phyloP scores from a whole-genome alignment of 2,888 invertebrate species.

The Azorinus chamasolen region DNA sequence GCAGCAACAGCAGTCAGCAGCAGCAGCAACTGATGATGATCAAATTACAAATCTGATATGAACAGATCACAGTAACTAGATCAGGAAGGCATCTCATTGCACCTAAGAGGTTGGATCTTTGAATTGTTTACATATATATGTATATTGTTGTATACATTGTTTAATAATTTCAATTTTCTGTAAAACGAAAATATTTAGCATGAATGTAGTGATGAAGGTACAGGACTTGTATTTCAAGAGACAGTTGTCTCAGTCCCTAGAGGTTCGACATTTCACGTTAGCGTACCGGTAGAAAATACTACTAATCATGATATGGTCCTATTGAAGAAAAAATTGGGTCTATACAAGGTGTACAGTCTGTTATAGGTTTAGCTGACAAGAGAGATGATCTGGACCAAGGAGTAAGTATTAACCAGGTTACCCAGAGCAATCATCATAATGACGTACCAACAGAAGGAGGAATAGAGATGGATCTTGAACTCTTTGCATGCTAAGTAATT shows the following conservation, averaged over 20 bases:
- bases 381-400: neutral
- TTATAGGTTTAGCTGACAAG: neutral
- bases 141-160: no score
- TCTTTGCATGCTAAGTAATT: no score
- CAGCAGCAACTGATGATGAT: neutral
- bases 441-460: no score
- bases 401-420: neutral
- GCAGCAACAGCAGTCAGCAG: neutral
- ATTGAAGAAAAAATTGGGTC: neutral
- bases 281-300: slow-evolving; percentile 8
- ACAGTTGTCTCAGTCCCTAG: slow-evolving; percentile 5
- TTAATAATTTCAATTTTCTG: no score
- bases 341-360: neutral
- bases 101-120: neutral
- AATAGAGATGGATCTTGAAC: neutral
- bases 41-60: neutral
- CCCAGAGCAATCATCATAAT: neutral
- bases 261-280: neutral
- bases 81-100: slow-evolving; percentile 6
- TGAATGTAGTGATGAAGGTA: neutral
- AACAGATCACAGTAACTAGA: neutral
- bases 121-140: slow-evolving; percentile 13
- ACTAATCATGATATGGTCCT: slow-evolving; percentile 2
- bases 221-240: slow-evolving; percentile 13
- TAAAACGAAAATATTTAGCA: neutral